Conservation (phyloP, 2,113 vertebrate species). For the rabbit (Oryctolagus cuniculus) region DNA sequence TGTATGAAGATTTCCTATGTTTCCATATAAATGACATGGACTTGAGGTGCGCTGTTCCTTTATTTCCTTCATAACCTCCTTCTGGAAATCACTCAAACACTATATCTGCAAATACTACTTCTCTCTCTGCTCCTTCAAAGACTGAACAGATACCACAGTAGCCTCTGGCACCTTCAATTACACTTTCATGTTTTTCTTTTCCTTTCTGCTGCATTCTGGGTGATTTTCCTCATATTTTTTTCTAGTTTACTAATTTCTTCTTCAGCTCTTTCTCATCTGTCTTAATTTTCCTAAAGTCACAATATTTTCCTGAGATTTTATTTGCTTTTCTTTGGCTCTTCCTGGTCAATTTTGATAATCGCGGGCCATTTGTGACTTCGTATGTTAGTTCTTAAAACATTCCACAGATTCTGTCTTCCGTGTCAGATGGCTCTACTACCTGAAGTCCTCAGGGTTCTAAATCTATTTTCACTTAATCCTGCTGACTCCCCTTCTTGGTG, state of each 20-base stretch:
- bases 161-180: not conserved
- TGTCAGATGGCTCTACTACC: conserved; percentile 27
- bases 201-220: not conserved
- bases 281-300: not conserved
- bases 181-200: not conserved
- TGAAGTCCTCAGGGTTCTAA: not conserved
- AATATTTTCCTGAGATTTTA: not conserved
- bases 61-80: conserved; percentile 11
- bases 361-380: not conserved
- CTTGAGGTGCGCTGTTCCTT: conserved; percentile 28
- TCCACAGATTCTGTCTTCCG: conserved; percentile 6
- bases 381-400: conserved; percentile 20
- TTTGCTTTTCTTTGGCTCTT: not conserved
- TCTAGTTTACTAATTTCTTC: conserved; percentile 25
- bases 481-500: not conserved
- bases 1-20: not conserved
- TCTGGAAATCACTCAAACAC: not conserved
- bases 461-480: conserved; percentile 7
- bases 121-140: not conserved
- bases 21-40: not conserved
- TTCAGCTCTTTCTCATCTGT: conserved; percentile 12
- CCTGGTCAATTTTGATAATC: conserved; percentile 16
- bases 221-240: not conserved
- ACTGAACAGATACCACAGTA: not conserved
- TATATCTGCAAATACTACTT: conserved; percentile 11